Base-by-base conservation (phyloP, 2,888 invertebrate species). In the Baccha elongata region DNA sequence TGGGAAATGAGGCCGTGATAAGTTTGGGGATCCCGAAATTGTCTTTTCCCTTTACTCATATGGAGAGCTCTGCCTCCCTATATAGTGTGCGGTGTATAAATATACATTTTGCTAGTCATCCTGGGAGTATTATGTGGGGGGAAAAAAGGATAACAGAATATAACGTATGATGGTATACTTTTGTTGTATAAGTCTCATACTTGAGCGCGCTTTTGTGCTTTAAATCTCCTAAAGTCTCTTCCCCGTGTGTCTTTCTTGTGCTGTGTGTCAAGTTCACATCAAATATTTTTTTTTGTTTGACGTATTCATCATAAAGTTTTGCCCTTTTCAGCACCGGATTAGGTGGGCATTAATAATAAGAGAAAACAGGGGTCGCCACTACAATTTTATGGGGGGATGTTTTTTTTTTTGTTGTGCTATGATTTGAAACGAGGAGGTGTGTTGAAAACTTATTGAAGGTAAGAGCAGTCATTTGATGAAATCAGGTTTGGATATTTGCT, bases 1-100 rank as follows among this genome's bases (percentile, higher is more conserved):
- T 86, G 90, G 89, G 90, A 89, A 89, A 89, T 89, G 88, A 88
- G 89, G 88, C 89, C 89, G 90, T 89, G 89, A 89, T 89, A 89
- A 89, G 89, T 89, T 89, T 89, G 89, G 88, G 89, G 89, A 89
- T 89, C 89, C 88, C 88, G 89, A 89, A 89, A 89, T 89, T 89
- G 89, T 89, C 89, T 89, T 89, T 89, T 88, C 87, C 87, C 87
- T 76, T 68, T 35, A 62, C 73, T 83, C 78, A 53, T 83, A 72
- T 67, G 53, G 62, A 58, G 55, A 58, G 5, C 52, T 52, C 6
- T 11, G 5, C 13, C 23, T 48, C 26, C 26, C 48, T 48, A 26
- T 32, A 29, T 17, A 32, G 32, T 32, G 29, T 32, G 35, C 19
- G 26, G 21, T 35, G 32, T 50, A 68, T 68, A 78, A 72, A 78